Base-by-base conservation (phyloP, 2,888 invertebrate genomes). In the Aphrophora alni region DNA sequence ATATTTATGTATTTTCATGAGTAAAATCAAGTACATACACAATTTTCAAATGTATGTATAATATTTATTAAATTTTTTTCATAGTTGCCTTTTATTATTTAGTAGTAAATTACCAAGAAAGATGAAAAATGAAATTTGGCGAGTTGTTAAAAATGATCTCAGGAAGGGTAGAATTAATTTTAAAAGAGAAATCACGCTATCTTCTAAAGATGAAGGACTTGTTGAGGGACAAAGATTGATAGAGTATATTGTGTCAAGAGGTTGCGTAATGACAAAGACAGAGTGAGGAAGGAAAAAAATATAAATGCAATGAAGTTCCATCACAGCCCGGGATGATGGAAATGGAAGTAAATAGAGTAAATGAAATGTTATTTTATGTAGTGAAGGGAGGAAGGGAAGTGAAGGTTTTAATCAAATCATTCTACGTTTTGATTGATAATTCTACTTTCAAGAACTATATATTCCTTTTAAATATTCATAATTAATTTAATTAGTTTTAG, bases 201-300 rank as follows among this genome's bases (percentile, higher is more conserved):
- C 59, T 44, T 59, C 21, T 59, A 21, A n/a, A 21, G 59, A 59
- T 21, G 59, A 59, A 59, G 59, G 7, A 59, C 59, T 59, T 59
- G 59, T 59, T 59, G 59, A 59, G 21, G 59, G 59, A 59, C 59
- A 59, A 21, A 59, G 59, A 59, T 59, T 59, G 59, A 59, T 59
- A 59, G 59, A 21, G 59, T 59, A 59, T 59, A 59, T 59, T 59
- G 59, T 59, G 59, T 59, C 59, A 59, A 59, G 59, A 59, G 59
- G 59, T 59, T n/a, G 59, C 59, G 21, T 59, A 44, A 44, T 44
- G 44, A 17, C 44, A 44, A 14, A 44, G 44, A 44, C 4, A 59
- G 59, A 59, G 21, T 59, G 59, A 21, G 21, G 59, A 21, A 10
- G 14, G 59, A 21, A 14, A 14, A 44, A 44, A 44, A 59, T 21